Evolutionary conservation across 2,888 invertebrate species (phyloP).

Genomic region (Dichetophora obliterata): DNA sequence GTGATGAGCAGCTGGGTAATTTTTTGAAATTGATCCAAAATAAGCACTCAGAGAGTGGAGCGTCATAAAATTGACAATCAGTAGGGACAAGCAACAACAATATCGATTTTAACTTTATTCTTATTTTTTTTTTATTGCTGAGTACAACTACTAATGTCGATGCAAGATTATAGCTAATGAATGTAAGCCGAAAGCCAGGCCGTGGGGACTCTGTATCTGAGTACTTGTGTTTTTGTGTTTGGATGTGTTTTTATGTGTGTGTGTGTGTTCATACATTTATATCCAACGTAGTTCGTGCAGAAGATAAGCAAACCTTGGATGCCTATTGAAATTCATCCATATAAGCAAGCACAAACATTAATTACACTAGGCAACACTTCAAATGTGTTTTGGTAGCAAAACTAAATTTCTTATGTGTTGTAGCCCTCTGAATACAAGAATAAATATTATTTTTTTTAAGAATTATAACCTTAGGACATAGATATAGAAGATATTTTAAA

Average conservation of each 20-base stretch:
- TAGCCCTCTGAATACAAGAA: too few relatives aligned
- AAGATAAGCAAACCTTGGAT: conserved; percentile 8
- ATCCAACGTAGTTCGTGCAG: background rate
- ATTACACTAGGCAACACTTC: too few relatives aligned
- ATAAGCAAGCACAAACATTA: conserved; percentile 4
- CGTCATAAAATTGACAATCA: background rate
- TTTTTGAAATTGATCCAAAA: conserved; percentile 20
- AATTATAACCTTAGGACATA: too few relatives aligned
- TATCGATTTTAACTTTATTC: background rate
- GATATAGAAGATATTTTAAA: too few relatives aligned
- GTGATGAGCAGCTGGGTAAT: background rate
- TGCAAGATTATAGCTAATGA: background rate
- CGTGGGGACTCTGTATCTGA: background rate
- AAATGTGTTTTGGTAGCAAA: too few relatives aligned
- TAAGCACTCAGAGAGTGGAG: conserved; percentile 9
- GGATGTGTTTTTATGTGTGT: too few relatives aligned
- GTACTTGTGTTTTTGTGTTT: too few relatives aligned
- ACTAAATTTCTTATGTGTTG: too few relatives aligned
- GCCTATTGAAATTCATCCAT: background rate
- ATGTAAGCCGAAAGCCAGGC: background rate
- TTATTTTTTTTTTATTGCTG: too few relatives aligned
- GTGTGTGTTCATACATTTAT: too few relatives aligned
- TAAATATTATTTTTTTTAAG: too few relatives aligned
- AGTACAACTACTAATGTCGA: background rate
- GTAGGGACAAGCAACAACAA: background rate